Evolutionary conservation across 2,797 vertebrate species (phyloP), one percentile per base, ranked within the genome.

Genomic region (Picus viridis): DNA sequence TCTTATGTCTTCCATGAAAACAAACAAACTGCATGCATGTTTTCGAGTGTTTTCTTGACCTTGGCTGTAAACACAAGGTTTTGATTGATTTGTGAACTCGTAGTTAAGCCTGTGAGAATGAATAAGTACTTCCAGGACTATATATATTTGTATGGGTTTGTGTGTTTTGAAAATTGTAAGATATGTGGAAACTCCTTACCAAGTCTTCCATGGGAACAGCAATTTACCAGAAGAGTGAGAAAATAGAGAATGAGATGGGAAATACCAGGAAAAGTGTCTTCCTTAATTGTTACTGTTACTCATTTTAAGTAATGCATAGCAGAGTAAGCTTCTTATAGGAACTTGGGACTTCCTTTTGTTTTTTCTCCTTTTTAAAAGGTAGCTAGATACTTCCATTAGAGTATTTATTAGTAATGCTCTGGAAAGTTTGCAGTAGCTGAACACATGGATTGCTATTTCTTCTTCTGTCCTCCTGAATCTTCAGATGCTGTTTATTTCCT

Each of bases 31-130:
- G 49, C 10, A 67, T 57, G 56, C 20, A 30, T 75, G 61, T 90
- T 89, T 72, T 83, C 63, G 81, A 94, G 92, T 53, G 64, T 81
- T 87, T 83, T 89, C 45, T 87, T 93, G 92, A 78, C 53, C 79
- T 70, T 88, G 76, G 43, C 62, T 92, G 59, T 74, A 86, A 90
- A 80, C 43, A 20, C 13, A 54, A 49, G 7, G 24, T 2, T 88
- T 80, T 69, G 70, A 51, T 77, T 86, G 69, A 19, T 11, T 71
- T 90, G 69, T 73, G 70, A 41, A 41, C 85, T 68, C 59, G 29
- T 36, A 83, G 78, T 75, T 75, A 87, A 72, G 39, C 26, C 53
- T 29, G 12, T 45, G 47, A 89, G 82, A 59, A 67, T 24, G 63
- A 67, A 65, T 47, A 78, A 81, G 81, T 89, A 34, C 76, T 86